phyloP scores from a whole-genome alignment of 2,113 vertebrate species.

The Rhinichthys klamathensis region DNA sequence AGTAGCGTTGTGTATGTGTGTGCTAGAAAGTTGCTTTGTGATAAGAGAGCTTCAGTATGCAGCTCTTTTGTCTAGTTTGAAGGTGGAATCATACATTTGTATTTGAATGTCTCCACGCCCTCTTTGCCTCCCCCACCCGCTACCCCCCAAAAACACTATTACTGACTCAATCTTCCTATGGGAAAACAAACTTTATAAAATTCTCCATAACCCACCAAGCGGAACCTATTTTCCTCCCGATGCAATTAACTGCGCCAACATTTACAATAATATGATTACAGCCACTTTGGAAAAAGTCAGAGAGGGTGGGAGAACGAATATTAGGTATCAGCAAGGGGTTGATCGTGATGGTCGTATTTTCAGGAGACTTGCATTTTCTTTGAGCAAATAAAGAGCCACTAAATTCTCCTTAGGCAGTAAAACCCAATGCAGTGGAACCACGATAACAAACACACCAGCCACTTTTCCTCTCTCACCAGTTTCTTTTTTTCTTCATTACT shows the following conservation, averaged over 20 bases:
- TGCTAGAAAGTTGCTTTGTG: slow-evolving; percentile 10
- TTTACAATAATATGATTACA: slow-evolving; percentile 99
- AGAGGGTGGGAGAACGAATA: slow-evolving; percentile 95
- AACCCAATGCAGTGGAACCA: slow-evolving; percentile 99
- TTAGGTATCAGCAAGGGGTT: slow-evolving; percentile 99
- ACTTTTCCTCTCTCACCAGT: slow-evolving; percentile 63
- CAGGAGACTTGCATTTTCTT: slow-evolving; percentile 98
- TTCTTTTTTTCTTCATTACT: slow-evolving; percentile 56
- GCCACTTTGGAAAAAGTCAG: slow-evolving; percentile 96
- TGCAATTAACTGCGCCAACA: slow-evolving; percentile 99
- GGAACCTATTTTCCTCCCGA: slow-evolving; percentile 98
- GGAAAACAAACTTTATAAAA: slow-evolving; percentile 96
- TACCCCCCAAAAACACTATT: slow-evolving; percentile 72
- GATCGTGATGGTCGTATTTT: slow-evolving; percentile 98
- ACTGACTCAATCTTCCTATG: slow-evolving; percentile 84
- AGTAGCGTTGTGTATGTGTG: background rate
- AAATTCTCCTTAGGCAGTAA: slow-evolving; percentile 99
- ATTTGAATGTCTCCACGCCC: slow-evolving; percentile 45
- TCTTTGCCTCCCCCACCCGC: slow-evolving; percentile 49
- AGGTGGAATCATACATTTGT: slow-evolving; percentile 57
- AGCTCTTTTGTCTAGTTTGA: slow-evolving; percentile 41
- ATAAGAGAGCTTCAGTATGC: slow-evolving; percentile 28
- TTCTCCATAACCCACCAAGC: slow-evolving; percentile 90
- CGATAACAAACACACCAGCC: slow-evolving; percentile 95
- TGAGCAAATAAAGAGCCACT: slow-evolving; percentile 98